phyloP scores from a whole-genome alignment of 1,140 invertebrate species.

The Phenacoccus solenopsis region DNA sequence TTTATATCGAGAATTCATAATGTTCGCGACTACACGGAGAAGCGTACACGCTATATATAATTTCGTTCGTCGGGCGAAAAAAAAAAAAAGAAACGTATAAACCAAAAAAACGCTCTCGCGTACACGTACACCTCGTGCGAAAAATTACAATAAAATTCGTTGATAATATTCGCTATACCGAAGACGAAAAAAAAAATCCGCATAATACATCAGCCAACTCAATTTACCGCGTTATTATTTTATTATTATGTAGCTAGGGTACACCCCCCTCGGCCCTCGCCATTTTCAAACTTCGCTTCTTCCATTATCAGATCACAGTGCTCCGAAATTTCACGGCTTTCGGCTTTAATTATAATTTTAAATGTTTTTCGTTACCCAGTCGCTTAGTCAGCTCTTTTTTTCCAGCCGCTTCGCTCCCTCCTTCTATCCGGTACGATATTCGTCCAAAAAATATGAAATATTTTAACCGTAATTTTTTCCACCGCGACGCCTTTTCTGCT shows the following conservation, averaged over 20 bases:
- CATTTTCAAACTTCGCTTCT: neutral
- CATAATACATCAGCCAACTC: neutral
- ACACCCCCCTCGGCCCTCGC: neutral
- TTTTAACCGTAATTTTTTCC: too few relatives aligned
- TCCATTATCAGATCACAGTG: neutral
- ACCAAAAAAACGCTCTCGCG: neutral
- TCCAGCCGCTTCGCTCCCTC: too few relatives aligned
- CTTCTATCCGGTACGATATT: neutral
- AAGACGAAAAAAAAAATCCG: neutral
- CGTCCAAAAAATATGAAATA: too few relatives aligned
- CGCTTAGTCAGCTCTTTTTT: neutral
- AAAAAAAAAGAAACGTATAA: neutral
- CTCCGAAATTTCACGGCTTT: neutral
- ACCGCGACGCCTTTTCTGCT: too few relatives aligned
- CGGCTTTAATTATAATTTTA: neutral
- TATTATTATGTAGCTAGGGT: neutral
- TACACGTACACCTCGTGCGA: neutral
- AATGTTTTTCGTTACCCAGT: neutral
- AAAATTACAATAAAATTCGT: neutral
- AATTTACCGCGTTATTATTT: constrained; percentile 3
- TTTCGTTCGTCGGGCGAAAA: neutral
- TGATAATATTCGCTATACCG: neutral
- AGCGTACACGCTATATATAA: neutral
- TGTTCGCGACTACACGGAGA: too few relatives aligned
- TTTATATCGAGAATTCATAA: neutral